Conservation (phyloP, 2,797 vertebrate genomes). For the Rachycentron canadum region DNA sequence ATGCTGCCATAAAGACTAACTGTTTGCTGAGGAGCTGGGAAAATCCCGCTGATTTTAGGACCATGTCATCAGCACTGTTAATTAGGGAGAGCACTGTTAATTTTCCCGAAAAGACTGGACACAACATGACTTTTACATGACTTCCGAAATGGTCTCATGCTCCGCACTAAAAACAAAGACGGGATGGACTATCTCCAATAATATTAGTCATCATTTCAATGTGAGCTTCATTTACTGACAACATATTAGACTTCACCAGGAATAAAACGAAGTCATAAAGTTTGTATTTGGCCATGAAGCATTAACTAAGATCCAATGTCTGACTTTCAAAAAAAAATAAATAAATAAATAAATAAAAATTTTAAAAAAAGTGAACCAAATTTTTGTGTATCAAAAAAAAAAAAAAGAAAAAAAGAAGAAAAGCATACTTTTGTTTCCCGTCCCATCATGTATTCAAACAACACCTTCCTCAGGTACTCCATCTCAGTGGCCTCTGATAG, state of each 20-base stretch:
- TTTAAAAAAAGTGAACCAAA: too few species aligned
- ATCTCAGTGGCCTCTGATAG: conserved; percentile 93
- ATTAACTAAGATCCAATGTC: conserved; percentile 3
- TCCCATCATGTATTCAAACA: conserved; percentile 99
- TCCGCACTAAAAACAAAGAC: not conserved
- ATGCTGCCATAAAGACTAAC: conserved; percentile 68
- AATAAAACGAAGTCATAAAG: not conserved
- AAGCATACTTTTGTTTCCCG: conserved; percentile 95
- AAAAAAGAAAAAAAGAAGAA: not conserved
- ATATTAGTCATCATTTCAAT: not conserved
- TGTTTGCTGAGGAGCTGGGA: conserved; percentile 71
- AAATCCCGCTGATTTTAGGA: conserved; percentile 80
- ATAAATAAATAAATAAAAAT: not conserved
- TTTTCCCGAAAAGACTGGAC: conserved; percentile 56
- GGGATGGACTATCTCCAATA: not conserved
- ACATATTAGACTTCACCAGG: not conserved
- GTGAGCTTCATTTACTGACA: not conserved
- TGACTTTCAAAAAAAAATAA: not conserved
- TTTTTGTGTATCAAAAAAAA: not conserved
- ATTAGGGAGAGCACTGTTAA: conserved; percentile 71
- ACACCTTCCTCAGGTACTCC: conserved; percentile 97
- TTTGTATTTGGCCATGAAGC: not conserved
- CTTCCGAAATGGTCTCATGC: conserved; percentile 1
- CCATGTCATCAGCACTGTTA: conserved; percentile 67
- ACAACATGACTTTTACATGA: conserved; percentile 60